Percentiles rank a stretch among this genome's conserved stretches.
phyloP scores from a whole-genome alignment of 2,113 vertebrate species.

The Tyto alba region DNA sequence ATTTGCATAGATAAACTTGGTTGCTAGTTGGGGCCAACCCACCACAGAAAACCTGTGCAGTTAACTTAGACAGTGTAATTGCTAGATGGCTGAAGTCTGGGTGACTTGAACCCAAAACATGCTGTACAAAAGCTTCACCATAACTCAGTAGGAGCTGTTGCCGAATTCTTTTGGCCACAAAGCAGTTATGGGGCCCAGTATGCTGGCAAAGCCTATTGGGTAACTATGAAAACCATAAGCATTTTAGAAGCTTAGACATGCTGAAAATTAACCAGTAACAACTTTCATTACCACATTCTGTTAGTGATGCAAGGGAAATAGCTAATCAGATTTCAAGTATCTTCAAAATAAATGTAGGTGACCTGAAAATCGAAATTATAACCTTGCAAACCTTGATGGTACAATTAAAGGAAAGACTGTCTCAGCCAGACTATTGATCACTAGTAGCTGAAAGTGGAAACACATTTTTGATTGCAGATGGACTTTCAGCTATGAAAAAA shows the following conservation, averaged over 20 bases:
- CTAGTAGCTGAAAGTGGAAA: neutral
- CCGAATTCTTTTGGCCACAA: neutral
- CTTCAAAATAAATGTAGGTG: neutral
- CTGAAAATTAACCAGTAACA: neutral
- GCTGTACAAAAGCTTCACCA: neutral
- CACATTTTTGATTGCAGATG: neutral
- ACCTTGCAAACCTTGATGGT: neutral
- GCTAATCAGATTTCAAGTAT: neutral
- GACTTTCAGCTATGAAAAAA: neutral
- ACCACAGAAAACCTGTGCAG: neutral
- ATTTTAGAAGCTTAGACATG: neutral
- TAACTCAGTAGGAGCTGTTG: neutral
- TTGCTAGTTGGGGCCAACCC: neutral
- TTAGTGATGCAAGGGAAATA: neutral
- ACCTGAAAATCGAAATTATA: constrained; percentile 34
- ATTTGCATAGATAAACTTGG: neutral
- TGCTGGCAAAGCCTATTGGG: neutral
- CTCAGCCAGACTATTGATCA: neutral
- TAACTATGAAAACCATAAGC: neutral
- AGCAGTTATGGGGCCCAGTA: neutral
- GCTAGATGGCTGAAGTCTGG: neutral
- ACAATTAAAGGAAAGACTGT: neutral
- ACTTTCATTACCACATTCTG: neutral
- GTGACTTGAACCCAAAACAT: neutral
- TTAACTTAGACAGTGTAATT: neutral